Base-by-base conservation (phyloP, 2,797 vertebrate species). In the Harpagifer antarcticus region DNA sequence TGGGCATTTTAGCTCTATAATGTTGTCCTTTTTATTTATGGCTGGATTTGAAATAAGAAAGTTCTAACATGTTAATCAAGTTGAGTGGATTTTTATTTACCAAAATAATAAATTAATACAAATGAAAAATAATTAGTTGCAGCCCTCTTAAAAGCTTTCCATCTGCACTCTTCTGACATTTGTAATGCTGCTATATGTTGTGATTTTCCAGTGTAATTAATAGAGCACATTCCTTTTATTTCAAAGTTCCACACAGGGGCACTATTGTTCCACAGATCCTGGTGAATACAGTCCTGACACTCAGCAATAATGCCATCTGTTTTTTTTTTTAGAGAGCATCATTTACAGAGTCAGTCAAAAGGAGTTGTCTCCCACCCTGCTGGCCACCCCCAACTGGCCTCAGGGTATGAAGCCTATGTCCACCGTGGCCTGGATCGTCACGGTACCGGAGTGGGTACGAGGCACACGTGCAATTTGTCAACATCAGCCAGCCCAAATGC, bases 341-440 rank as follows among this genome's bases (percentile, higher is more conserved):
- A 93, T 96, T 54, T 97, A 98, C 86, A 92, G 86, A 0, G 89
- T 98, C 64, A 93, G 47, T 45, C 96, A 97, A 0, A 61, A 74
- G 2, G 9, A 43, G 0, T 87, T 63, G 2, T 68, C 76, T 37
- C 90, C 93, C 15, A 85, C 93, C 61, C 86, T 96, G 74, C 85
- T 99, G 76, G 93, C 93, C 68, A 96, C 95, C 3, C 97, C 98
- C 15, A 95, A 92, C 89, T 96, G 95, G 96, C 95, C 87, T 0
- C n/a, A 10, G 0, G 95, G 96, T 8, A 94, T 99, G 56, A 95
- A 88, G 1, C 82, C 95, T 0, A 90, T 70, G 0, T 81, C 95
- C 68, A 96, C 95, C 0, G 76, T 96, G 5, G 96, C 96, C 40
- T 99, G 98, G 98, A 92, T 96, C 0, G 61, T 99, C 23, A 1